phyloP scores from a whole-genome alignment of 1,140 invertebrate genomes.

The Diachasmimorpha longicaudata region DNA sequence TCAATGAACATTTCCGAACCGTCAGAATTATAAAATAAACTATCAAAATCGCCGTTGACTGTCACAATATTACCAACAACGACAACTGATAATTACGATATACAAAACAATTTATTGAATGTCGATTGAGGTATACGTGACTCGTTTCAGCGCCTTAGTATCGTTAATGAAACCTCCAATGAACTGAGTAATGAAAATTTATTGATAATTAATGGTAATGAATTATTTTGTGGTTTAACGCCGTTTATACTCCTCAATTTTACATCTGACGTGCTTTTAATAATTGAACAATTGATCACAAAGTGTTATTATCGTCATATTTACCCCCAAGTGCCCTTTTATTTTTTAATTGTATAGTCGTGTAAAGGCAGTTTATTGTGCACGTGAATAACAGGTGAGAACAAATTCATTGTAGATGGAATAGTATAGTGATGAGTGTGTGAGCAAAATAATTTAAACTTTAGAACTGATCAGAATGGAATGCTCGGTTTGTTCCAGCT shows the following conservation, averaged over 20 bases:
- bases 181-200: slow-evolving; percentile 18
- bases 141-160: slow-evolving; percentile 4
- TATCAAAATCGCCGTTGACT: slow-evolving; percentile 9
- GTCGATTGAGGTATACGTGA: slow-evolving; percentile 23
- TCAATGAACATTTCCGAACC: slow-evolving; percentile 1
- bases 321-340: slow-evolving; percentile 38
- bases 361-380: slow-evolving; percentile 11
- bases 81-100: not conserved
- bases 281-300: slow-evolving; percentile 1
- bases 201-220: slow-evolving; percentile 19
- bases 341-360: slow-evolving; percentile 31
- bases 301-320: slow-evolving; percentile 38
- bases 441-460: not conserved
- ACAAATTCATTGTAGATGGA: not conserved
- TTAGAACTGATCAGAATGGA: too few relatives aligned
- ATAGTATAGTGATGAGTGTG: not conserved
- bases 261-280: slow-evolving; percentile 2
- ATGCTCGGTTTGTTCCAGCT: slow-evolving; percentile 19
- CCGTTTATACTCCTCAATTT: not conserved
- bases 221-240: not conserved
- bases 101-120: not conserved
- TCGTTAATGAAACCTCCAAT: slow-evolving; percentile 8
- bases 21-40: slow-evolving; percentile 2
- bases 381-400: slow-evolving; percentile 15
- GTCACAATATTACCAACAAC: slow-evolving; percentile 27